phyloP scores from a whole-genome alignment of 2,113 vertebrate genomes.

The Shinisaurus crocodilurus region DNA sequence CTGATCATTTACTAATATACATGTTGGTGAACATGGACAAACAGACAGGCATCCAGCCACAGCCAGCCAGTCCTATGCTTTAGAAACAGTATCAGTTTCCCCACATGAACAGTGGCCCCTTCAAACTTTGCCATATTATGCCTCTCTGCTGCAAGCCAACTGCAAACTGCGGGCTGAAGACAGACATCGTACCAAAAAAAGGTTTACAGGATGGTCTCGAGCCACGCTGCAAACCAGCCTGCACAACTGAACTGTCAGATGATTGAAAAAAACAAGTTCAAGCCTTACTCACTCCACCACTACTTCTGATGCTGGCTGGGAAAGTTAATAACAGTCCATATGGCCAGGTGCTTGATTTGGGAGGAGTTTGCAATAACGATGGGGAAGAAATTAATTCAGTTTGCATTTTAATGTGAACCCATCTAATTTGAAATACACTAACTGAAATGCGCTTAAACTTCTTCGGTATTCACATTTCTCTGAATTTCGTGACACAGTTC shows the following conservation, averaged over 20 bases:
- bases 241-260: not conserved
- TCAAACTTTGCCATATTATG: not conserved
- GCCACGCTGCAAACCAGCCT: not conserved
- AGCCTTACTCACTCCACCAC: not conserved
- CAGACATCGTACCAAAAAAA: not conserved
- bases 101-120: no score
- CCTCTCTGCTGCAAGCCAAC: not conserved
- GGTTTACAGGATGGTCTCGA: not conserved
- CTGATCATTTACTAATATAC: not conserved
- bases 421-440: not conserved
- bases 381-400: not conserved
- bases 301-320: not conserved
- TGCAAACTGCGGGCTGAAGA: not conserved
- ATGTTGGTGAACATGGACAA: not conserved
- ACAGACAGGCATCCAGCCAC: not conserved
- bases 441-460: not conserved
- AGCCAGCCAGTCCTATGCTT: no score
- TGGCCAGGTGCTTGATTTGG: not conserved
- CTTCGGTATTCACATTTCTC: not conserved
- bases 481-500: not conserved
- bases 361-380: not conserved
- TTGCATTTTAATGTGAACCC: not conserved
- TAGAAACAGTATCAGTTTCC: not conserved
- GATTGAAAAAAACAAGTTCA: not conserved
- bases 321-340: not conserved